These are phyloP conservation scores for Drosophila stalkeri DNA, from an alignment of 2,888 invertebrate genomes.

Conservation along the genomic window DNA sequence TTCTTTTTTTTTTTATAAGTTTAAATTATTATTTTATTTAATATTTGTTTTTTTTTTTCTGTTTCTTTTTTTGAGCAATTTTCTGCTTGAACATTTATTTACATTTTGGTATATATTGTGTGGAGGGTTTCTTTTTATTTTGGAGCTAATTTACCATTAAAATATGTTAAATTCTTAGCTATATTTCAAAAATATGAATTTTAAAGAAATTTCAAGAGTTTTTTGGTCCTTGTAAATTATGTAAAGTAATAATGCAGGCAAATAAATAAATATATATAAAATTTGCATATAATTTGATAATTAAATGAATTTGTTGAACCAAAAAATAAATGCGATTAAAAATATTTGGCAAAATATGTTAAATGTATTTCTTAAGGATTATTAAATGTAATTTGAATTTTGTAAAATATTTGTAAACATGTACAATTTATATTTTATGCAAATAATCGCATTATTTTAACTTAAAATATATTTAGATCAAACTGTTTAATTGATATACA, in stretches of 20 bases:
- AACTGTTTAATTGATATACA: slow-evolving; percentile 26
- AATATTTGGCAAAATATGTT: background rate
- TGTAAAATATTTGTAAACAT: slow-evolving; percentile 2
- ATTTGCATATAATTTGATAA: background rate
- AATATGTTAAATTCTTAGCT: slow-evolving; percentile 15
- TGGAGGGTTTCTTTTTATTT: slow-evolving; percentile 62
- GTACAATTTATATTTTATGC: slow-evolving; percentile 6
- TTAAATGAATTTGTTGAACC: background rate
- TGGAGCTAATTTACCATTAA: slow-evolving; percentile 36
- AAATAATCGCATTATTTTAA: background rate
- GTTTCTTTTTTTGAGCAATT: slow-evolving; percentile 50
- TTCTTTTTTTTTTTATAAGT: slow-evolving; percentile 13
- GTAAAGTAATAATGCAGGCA: slow-evolving; percentile 41
- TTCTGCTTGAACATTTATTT: slow-evolving; percentile 67
- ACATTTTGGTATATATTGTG: slow-evolving; percentile 46
- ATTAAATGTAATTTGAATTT: background rate
- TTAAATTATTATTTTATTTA: slow-evolving; percentile 19
- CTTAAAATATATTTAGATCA: background rate
- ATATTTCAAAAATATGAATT: slow-evolving; percentile 49
- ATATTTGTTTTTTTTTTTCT: slow-evolving; percentile 16
- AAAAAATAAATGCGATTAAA: background rate
- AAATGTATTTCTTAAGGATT: background rate
- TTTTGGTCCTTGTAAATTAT: slow-evolving; percentile 74
- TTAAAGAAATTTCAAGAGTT: slow-evolving; percentile 41
- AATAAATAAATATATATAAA: slow-evolving; percentile 6